phyloP scores from a whole-genome alignment of 2,113 vertebrate species.

The Brachyhypopomus gauderio region DNA sequence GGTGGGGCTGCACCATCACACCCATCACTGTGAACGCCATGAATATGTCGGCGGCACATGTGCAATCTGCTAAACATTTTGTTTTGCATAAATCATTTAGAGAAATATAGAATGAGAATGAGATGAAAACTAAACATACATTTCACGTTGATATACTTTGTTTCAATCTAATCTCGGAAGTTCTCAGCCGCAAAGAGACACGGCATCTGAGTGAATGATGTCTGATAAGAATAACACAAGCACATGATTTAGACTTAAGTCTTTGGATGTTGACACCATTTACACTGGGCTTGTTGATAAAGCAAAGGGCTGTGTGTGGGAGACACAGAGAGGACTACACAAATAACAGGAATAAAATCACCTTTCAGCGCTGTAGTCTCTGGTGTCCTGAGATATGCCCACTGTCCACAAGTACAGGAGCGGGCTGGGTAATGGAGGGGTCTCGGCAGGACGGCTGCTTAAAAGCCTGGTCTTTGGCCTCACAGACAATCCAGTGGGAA shows the following conservation, averaged over 20 bases:
- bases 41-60: not conserved
- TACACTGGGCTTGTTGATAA: conserved; percentile 33
- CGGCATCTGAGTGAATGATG: conserved; percentile 23
- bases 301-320: conserved; percentile 24
- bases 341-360: conserved; percentile 33
- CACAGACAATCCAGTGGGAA: not conserved
- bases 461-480: conserved; percentile 23
- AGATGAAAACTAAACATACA: not conserved
- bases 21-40: not conserved
- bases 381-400: conserved; percentile 2
- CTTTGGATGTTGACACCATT: conserved; percentile 40
- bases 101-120: not conserved
- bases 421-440: conserved; percentile 1
- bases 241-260: conserved; percentile 49
- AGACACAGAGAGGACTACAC: not conserved
- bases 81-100: not conserved
- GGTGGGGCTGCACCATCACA: not conserved
- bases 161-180: conserved; percentile 9
- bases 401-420: not conserved
- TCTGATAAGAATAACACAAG: conserved; percentile 36
- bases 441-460: not conserved
- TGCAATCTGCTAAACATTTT: not conserved
- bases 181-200: not conserved
- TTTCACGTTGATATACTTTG: not conserved
- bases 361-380: conserved; percentile 10